phyloP scores from a whole-genome alignment of 2,113 vertebrate species.

The Nibea albiflora region DNA sequence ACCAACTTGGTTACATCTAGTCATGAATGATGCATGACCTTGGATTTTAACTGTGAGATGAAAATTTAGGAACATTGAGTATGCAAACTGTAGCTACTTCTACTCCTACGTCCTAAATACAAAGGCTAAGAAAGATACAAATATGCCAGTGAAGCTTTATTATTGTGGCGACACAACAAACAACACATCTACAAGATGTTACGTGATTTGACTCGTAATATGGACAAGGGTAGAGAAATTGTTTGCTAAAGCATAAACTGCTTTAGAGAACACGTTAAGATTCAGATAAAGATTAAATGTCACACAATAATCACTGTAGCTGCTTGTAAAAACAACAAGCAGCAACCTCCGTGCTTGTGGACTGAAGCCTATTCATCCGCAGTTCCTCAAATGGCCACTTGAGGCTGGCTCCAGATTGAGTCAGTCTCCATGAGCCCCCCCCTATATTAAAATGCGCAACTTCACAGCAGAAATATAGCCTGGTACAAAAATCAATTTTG shows the following conservation, averaged over 20 bases:
- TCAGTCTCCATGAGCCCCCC: too few species aligned
- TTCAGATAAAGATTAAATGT: neutral
- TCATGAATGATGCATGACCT: constrained; percentile 68
- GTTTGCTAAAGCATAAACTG: neutral
- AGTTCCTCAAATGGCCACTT: too few species aligned
- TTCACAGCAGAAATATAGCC: too few species aligned
- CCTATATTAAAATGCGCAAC: too few species aligned
- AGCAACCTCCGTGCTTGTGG: too few species aligned
- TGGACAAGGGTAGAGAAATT: neutral
- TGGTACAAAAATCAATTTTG: too few species aligned
- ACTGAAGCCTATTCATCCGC: too few species aligned
- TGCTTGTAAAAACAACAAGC: neutral
- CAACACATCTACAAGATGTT: neutral
- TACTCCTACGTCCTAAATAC: neutral
- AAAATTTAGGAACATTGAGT: constrained; percentile 35
- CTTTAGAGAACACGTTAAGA: neutral
- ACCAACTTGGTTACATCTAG: constrained; percentile 48
- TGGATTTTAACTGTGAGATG: constrained; percentile 31
- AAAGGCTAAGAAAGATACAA: neutral
- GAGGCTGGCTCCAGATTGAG: too few species aligned
- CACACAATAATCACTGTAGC: neutral
- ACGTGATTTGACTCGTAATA: neutral
- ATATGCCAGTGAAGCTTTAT: neutral
- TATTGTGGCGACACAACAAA: neutral
- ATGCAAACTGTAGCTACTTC: constrained; percentile 11